Conservation (phyloP, 2,888 invertebrate species). For the Neoascia interrupta region DNA sequence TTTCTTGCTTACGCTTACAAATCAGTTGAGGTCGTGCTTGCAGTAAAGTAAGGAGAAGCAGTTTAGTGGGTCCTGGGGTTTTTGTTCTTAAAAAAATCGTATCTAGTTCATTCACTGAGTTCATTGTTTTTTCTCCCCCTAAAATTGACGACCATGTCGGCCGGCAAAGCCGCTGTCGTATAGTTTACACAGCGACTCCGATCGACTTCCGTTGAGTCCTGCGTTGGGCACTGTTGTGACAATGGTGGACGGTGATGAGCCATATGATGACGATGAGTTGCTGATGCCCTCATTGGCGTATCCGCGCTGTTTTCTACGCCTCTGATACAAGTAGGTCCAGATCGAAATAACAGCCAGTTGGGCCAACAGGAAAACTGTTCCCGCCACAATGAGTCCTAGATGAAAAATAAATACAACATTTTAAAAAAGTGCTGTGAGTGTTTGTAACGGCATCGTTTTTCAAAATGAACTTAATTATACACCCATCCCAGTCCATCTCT, state of each 20-base stretch:
- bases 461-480: too few relatives aligned
- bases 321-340: constrained; percentile 94
- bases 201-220: constrained; percentile 84
- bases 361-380: constrained; percentile 90
- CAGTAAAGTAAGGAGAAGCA: constrained; percentile 22
- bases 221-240: constrained; percentile 81
- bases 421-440: too few relatives aligned
- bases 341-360: constrained; percentile 93
- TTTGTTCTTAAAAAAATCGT: constrained; percentile 2
- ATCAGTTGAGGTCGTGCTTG: background rate
- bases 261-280: constrained; percentile 72
- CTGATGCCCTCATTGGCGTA: constrained; percentile 72
- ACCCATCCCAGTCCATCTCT: too few relatives aligned
- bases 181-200: constrained; percentile 89
- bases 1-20: background rate
- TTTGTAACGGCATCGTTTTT: too few relatives aligned
- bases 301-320: constrained; percentile 82
- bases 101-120: constrained; percentile 40
- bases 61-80: background rate
- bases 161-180: constrained; percentile 90
- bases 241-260: constrained; percentile 71
- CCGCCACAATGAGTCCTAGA: constrained; percentile 90
- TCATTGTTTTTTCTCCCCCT: constrained; percentile 35
- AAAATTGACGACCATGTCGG: constrained; percentile 79
- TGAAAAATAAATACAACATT: too few relatives aligned